Conservation (phyloP, 2,888 invertebrate species). For the Nephrotoma flavescens region DNA sequence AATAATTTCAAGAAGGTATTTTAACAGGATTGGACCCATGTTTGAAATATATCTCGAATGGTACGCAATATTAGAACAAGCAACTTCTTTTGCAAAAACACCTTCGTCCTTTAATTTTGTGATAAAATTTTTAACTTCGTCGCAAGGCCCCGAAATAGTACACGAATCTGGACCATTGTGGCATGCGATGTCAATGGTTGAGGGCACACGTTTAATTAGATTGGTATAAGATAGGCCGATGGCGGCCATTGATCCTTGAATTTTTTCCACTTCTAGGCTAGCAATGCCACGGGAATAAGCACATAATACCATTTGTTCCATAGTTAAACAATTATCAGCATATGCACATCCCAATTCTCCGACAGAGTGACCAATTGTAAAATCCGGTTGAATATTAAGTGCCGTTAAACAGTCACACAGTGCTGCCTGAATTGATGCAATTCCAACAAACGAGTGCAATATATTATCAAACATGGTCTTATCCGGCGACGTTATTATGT, state of each 20-base stretch:
- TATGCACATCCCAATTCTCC: too few species aligned
- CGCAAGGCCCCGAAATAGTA: constrained; percentile 78
- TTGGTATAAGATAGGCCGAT: constrained; percentile 44
- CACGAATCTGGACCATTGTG: constrained; percentile 75
- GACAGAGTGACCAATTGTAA: constrained; percentile 44
- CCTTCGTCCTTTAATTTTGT: constrained; percentile 49
- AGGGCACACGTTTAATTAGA: constrained; percentile 45
- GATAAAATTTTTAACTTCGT: constrained; percentile 49
- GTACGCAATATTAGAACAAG: constrained; percentile 77
- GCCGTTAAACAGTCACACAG: constrained; percentile 45
- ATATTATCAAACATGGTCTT: constrained; percentile 47
- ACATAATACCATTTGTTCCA: constrained; percentile 70
- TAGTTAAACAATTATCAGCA: constrained; percentile 69
- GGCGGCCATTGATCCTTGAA: constrained; percentile 31
- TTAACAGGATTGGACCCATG: constrained; percentile 48
- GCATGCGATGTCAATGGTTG: constrained; percentile 70
- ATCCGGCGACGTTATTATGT: constrained; percentile 47
- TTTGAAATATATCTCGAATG: constrained; percentile 37
- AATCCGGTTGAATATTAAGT: constrained; percentile 51
- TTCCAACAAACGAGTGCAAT: constrained; percentile 55
- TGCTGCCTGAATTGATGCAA: constrained; percentile 51
- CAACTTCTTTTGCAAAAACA: constrained; percentile 68
- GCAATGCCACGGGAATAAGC: constrained; percentile 73
- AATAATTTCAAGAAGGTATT: constrained; percentile 48
- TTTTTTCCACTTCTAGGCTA: constrained; percentile 51